Evolutionary conservation across 37 sponge, comb jelly and placozoan genomes (phyloP), one percentile per base, ranked within the genome.

Genomic region (Ianthella basta): DNA sequence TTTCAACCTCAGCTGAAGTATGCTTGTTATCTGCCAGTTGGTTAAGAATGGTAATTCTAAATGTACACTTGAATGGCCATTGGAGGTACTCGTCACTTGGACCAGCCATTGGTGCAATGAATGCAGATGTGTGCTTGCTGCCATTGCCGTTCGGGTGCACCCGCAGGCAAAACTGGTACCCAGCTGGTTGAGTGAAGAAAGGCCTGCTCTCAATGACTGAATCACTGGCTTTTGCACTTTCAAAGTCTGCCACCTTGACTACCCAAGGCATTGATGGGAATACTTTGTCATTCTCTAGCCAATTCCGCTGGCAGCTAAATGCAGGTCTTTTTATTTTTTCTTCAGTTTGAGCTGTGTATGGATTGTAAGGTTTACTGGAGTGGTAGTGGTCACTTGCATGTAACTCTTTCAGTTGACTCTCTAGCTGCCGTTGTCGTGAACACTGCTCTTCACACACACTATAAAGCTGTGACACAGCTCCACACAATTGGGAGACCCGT

Each of bases 251-350:
- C 54, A 75, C 4, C 37, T 75, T 75, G 21, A 75, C 23, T 19
- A 75, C 10, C 54, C 44, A 53, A 18, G 78, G 78, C 44, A 50
- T 10, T 19, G 78, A 75, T 4, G 78, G 78, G 54, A 75, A 75
- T 0, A 41, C 44, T 23, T 30, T 21, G 21, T n/a, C 25, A 41
- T 75, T 75, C 23, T 36, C 20, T 50, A 75, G 39, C 78, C 78
- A 75, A 3, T 39, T 40, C 1, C 38, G 44, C 44, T 44, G 50
- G 8, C 50, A 44, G 50, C 50, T 10, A 8, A 44, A 44, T 8
- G 8, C 50, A 44, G 50, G 50, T 8, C 50, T 44, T 3, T 44
- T 8, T 44, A 44, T 8, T 44, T 44, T 44, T 8, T 10, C 50
- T 8, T 44, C 8, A 8, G 50, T 3, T 10, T 3, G 50, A 10